phyloP scores from a whole-genome alignment of 2,113 vertebrate genomes.

The Ailurus styani region DNA sequence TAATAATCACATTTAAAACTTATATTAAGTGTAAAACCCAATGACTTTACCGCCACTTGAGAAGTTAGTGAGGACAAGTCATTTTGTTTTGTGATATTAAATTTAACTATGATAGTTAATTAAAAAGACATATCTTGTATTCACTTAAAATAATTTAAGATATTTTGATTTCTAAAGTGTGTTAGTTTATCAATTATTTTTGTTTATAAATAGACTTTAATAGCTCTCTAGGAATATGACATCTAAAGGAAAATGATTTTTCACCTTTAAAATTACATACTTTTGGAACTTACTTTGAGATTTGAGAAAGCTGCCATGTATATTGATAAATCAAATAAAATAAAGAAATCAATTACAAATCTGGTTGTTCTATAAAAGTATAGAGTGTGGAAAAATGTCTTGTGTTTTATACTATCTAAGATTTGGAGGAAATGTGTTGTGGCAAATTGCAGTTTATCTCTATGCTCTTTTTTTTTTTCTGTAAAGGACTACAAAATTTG shows the following conservation, averaged over 20 bases:
- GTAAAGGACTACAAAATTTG: constrained; percentile 57
- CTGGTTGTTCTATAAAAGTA: constrained; percentile 76
- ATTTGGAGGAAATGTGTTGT: constrained; percentile 64
- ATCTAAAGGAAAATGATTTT: constrained; percentile 68
- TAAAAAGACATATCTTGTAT: constrained; percentile 71
- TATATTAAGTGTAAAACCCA: constrained; percentile 76
- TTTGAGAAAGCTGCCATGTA: constrained; percentile 74
- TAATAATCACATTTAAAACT: constrained; percentile 76
- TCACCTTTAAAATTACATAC: constrained; percentile 71
- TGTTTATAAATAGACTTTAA: constrained; percentile 77
- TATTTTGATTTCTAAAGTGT: constrained; percentile 72
- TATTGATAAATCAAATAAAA: constrained; percentile 76
- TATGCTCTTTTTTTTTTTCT: constrained; percentile 50
- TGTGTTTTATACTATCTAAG: constrained; percentile 65
- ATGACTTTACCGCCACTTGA: constrained; percentile 67
- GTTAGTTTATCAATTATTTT: constrained; percentile 73
- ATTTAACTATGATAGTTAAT: constrained; percentile 77
- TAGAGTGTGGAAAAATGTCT: constrained; percentile 65
- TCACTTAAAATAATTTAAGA: constrained; percentile 76
- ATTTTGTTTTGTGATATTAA: constrained; percentile 72
- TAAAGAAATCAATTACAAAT: constrained; percentile 71
- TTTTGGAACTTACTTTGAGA: constrained; percentile 70
- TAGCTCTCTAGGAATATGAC: constrained; percentile 65
- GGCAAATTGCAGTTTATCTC: constrained; percentile 63
- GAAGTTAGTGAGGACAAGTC: constrained; percentile 57